Conservation (phyloP, 2,888 invertebrate genomes). For the Mechanitis messenoides region DNA sequence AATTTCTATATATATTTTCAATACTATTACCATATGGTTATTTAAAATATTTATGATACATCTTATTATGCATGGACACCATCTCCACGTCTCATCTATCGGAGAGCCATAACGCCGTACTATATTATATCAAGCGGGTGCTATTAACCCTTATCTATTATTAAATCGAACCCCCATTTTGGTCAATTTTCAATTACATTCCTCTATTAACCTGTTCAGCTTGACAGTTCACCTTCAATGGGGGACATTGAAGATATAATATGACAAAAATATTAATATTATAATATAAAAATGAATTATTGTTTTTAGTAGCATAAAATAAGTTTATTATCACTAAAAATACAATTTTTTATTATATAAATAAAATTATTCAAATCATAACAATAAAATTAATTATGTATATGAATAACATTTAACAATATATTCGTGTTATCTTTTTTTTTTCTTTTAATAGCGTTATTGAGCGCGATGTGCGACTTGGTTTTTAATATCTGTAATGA, state of each 20-base stretch:
- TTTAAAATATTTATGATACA: background rate
- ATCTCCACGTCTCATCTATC: slow-evolving; percentile 23
- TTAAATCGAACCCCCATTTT: slow-evolving; percentile 43
- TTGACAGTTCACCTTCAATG: slow-evolving; percentile 18
- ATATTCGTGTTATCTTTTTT: background rate
- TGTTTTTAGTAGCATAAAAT: background rate
- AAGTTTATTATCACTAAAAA: too few relatives aligned
- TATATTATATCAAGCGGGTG: slow-evolving; percentile 26
- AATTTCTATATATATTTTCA: too few relatives aligned
- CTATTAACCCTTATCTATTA: slow-evolving; percentile 51
- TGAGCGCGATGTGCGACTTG: slow-evolving; percentile 50
- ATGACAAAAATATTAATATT: background rate
- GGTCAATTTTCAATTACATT: slow-evolving; percentile 60
- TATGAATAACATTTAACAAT: too few relatives aligned
- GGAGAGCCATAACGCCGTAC: slow-evolving; percentile 19
- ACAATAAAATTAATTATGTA: background rate
- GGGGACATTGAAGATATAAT: background rate
- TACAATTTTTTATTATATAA: too few relatives aligned
- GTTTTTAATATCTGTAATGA: slow-evolving; percentile 74
- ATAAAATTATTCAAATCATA: background rate
- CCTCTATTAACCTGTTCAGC: slow-evolving; percentile 34
- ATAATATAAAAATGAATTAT: background rate
- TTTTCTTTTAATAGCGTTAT: slow-evolving; percentile 33
- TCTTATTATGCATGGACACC: slow-evolving; percentile 7
- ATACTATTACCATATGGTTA: background rate